These are phyloP conservation scores for Sternotherus odoratus DNA, from an alignment of 2,797 vertebrate genomes.

Conservation along the genomic window DNA sequence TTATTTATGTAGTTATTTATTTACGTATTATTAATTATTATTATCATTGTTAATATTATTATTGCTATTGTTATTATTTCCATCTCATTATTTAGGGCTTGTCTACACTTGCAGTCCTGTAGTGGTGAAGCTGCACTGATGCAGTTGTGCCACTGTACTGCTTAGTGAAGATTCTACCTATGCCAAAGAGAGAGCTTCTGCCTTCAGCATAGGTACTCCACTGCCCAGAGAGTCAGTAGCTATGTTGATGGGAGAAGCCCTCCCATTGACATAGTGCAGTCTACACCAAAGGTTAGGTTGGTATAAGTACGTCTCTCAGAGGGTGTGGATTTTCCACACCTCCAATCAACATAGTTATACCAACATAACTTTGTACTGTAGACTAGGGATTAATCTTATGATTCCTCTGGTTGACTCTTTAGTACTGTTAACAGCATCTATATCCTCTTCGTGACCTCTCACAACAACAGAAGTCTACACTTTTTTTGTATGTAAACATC, in stretches of 20 bases:
- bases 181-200: background rate
- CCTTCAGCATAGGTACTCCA: background rate
- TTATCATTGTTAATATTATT: background rate
- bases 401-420: background rate
- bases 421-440: background rate
- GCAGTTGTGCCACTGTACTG: background rate
- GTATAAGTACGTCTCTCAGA: background rate
- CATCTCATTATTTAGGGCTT: background rate
- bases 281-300: background rate
- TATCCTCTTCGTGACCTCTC: background rate
- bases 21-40: background rate
- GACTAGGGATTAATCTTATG: background rate
- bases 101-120: background rate
- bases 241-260: background rate
- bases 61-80: no score
- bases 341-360: background rate
- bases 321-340: background rate
- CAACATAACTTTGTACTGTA: background rate
- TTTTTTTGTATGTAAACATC: background rate
- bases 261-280: background rate
- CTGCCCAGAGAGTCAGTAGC: background rate
- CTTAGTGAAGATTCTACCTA: background rate
- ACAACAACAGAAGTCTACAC: background rate
- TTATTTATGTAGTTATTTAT: no score
- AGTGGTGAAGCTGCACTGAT: background rate